These are phyloP conservation scores for Anastatus disparis DNA, from an alignment of 1,140 invertebrate species.

Conservation along the genomic window DNA sequence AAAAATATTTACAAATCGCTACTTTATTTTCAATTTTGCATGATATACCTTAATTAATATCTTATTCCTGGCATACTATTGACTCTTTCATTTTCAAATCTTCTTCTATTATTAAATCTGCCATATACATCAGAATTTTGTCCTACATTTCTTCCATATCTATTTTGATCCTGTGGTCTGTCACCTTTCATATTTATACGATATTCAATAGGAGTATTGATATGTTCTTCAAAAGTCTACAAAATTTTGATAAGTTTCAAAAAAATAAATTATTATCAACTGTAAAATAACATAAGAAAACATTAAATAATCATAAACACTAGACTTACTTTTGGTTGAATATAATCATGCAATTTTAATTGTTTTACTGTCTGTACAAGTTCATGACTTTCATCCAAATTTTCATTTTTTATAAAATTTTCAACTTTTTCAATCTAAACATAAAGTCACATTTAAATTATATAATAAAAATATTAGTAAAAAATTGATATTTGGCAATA, in stretches of 20 bases:
- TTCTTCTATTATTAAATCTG: background rate
- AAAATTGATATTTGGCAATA: background rate
- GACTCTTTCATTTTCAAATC: background rate
- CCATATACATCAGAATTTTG: too few species aligned
- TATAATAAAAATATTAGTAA: constrained; percentile 8
- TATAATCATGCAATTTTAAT: constrained; percentile 60
- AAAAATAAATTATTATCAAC: too few species aligned
- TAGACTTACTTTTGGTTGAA: constrained; percentile 60
- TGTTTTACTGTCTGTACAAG: constrained; percentile 61
- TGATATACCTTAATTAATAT: background rate
- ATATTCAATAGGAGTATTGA: constrained; percentile 44
- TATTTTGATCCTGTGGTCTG: too few species aligned
- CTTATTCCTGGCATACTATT: too few species aligned
- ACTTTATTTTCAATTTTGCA: background rate
- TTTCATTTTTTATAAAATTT: constrained; percentile 51
- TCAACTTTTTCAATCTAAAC: constrained; percentile 65
- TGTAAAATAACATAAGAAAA: too few species aligned
- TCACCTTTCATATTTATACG: too few species aligned
- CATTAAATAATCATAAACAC: too few species aligned
- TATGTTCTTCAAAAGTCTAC: constrained; percentile 56
- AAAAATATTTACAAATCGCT: background rate
- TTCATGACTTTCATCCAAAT: constrained; percentile 59
- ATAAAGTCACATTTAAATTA: constrained; percentile 22
- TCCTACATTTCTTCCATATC: background rate
- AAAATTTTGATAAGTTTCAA: constrained; percentile 42